Conservation (phyloP, 1,140 invertebrate genomes). For the Formica selysi region DNA sequence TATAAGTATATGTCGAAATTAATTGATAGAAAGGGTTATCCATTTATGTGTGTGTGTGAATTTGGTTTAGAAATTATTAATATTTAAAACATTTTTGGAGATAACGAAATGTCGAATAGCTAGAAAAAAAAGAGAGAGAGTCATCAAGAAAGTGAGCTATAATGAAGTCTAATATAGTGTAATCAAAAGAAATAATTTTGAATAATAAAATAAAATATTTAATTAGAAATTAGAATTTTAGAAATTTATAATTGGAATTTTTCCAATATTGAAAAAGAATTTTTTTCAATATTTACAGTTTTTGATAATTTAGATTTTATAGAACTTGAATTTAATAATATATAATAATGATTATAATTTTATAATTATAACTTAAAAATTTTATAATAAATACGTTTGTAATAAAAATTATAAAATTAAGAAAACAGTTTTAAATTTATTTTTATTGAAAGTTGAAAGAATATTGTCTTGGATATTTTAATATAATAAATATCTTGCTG, state of each 20-base stretch:
- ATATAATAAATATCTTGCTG: no score
- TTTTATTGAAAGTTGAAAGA: background rate
- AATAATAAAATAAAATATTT: no score
- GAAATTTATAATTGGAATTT: no score
- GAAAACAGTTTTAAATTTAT: background rate
- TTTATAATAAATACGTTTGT: background rate
- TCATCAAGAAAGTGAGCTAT: no score
- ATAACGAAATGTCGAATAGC: background rate
- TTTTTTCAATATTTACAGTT: background rate
- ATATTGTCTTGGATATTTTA: no score
- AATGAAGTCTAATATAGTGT: no score
- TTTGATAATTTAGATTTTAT: background rate
- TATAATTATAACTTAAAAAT: constrained; percentile 7
- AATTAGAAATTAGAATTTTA: no score
- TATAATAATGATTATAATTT: background rate
- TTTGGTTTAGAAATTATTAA: constrained; percentile 11
- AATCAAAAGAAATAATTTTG: no score
- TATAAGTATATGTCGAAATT: background rate
- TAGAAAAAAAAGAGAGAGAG: background rate
- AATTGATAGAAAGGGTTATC: constrained; percentile 3
- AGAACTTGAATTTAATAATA: constrained; percentile 13
- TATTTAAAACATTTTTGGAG: background rate
- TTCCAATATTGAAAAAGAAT: background rate
- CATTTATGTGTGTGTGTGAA: background rate
- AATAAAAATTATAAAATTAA: background rate